Conservation (phyloP, 1,140 invertebrate species). For the Ridgeia piscesae region DNA sequence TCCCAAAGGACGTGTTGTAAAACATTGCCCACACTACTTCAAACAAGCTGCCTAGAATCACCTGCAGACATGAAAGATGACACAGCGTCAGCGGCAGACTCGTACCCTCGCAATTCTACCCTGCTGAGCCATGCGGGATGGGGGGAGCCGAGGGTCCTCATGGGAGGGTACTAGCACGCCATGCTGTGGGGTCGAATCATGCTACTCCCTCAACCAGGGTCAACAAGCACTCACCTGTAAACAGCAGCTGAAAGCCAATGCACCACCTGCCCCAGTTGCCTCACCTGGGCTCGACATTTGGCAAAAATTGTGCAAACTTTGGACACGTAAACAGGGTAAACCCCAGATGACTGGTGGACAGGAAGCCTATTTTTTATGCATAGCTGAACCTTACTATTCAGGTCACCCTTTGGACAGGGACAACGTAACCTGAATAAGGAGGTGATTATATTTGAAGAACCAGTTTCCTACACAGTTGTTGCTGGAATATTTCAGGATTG, state of each 20-base stretch:
- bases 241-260: neutral
- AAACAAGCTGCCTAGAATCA: slow-evolving; percentile 96
- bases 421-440: no score
- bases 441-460: no score
- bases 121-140: neutral
- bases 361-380: no score
- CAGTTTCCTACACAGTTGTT: no score
- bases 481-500: no score
- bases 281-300: neutral
- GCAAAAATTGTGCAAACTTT: neutral
- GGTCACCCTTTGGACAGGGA: no score
- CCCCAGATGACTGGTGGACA: no score
- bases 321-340: no score
- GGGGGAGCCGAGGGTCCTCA: neutral
- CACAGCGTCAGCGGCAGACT: neutral
- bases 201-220: neutral
- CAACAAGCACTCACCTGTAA: neutral
- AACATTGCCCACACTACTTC: slow-evolving; percentile 98
- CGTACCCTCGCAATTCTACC: neutral
- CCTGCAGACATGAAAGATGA: slow-evolving; percentile 44
- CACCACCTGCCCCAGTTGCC: neutral
- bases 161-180: neutral
- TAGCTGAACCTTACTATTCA: no score
- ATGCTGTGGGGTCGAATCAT: slow-evolving; percentile 3
- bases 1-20: slow-evolving; percentile 94